Evolutionary conservation across 2,113 vertebrate genomes (phyloP), one percentile per base, ranked within the genome.

Genomic region (Lanius ludovicianus): DNA sequence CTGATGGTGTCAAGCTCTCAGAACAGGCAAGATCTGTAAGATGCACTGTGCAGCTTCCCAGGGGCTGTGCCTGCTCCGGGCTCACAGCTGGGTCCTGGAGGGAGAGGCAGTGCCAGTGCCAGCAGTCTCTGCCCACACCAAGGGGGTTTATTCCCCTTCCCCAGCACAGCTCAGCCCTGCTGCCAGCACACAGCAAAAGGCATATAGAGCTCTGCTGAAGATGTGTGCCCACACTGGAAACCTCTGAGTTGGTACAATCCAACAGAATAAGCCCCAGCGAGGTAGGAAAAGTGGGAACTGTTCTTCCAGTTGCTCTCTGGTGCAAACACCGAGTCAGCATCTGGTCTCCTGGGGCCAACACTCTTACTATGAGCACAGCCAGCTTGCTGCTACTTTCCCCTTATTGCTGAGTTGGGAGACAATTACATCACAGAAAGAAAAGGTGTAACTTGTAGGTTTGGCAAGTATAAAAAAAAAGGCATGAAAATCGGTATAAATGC

Each of bases 151-250:
- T 9, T 76, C 52, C 8, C 28, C 31, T 33, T 42, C 23, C 4
- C 33, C 55, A 70, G 81, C 56, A 47, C 8, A 33, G 39, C 60
- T 53, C 46, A 80, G n/a, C 44, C 41, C 23, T 3, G 6, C 37
- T 39, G 50, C n/a, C 63, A 49, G 28, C 60, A 11, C 74, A 10
- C 28, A 22, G 41, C 20, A 0, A 14, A 16, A 21, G 47, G 41
- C 4, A 0, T 0, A 4, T 11, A 56, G 46, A 75, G 67, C 39
- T 59, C 44, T 39, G 67, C 62, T 76, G 65, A 10, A 39, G 10
- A 30, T 31, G 49, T 25, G 24, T 41, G 8, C 30, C 25, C 77
- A 27, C 0, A 0, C 2, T 47, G 42, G n/a, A 81, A 90, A 73
- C 19, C 39, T 73, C 13, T n/a, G 28, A n/a, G 22, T 3, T 49